Percentiles rank a stretch among this genome's conserved stretches.
These are phyloP conservation scores for Ispidina picta DNA, from an alignment of 2,797 vertebrate genomes.

Conservation along the genomic window DNA sequence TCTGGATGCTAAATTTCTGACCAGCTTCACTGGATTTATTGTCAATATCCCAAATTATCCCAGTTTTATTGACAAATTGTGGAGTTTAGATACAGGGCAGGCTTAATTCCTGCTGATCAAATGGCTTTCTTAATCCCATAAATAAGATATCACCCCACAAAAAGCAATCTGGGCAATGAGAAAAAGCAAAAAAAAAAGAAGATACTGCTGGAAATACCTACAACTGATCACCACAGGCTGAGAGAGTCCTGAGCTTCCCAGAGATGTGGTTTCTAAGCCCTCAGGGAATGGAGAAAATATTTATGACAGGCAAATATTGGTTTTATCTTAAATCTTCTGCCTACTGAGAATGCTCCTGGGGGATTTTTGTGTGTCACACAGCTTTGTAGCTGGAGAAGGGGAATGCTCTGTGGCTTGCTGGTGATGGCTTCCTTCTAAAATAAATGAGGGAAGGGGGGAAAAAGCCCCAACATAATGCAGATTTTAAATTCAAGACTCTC, in stretches of 20 bases:
- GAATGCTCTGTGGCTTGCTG: neutral
- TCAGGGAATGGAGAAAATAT: conserved; percentile 41
- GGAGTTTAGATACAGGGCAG: neutral
- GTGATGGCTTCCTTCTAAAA: neutral
- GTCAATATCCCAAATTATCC: neutral
- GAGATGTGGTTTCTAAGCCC: conserved; percentile 11
- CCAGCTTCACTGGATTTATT: neutral
- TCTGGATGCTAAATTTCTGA: neutral
- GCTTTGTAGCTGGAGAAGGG: neutral
- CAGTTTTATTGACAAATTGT: neutral
- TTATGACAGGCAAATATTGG: conserved; percentile 9
- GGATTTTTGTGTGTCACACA: conserved; percentile 26
- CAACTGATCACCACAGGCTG: neutral
- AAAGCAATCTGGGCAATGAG: neutral
- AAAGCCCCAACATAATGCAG: neutral
- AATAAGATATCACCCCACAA: neutral
- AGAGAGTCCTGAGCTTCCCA: neutral
- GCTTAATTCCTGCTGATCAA: neutral
- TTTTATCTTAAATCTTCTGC: conserved; percentile 52
- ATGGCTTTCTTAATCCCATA: neutral
- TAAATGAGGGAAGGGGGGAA: neutral
- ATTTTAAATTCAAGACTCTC: neutral
- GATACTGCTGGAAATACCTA: conserved; percentile 26
- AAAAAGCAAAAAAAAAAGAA: too few relatives aligned
- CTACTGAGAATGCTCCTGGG: conserved; percentile 14